A percentile compares a stretch with the other conserved stretches of the same genome.
These are phyloP conservation scores for Mythimna impura DNA, from an alignment of 2,888 invertebrate genomes.

Conservation along the genomic window DNA sequence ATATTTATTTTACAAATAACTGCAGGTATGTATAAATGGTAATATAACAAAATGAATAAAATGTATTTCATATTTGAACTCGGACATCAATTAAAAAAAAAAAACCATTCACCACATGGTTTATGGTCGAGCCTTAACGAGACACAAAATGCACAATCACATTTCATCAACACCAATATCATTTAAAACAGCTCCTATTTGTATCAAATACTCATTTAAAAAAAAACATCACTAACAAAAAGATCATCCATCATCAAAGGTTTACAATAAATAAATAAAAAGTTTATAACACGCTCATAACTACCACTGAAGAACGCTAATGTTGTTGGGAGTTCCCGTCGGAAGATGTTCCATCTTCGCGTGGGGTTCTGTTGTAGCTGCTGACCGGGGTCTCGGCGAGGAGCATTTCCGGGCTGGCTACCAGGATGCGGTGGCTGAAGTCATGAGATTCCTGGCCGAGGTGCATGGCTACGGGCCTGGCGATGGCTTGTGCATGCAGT, in stretches of 20 bases:
- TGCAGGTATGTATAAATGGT: neutral
- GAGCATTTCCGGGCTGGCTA: conserved; percentile 94
- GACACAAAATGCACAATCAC: neutral
- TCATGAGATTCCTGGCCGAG: conserved; percentile 96
- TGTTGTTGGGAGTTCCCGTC: conserved; percentile 78
- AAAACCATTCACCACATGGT: conserved; percentile 29
- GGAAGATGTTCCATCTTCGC: conserved; percentile 79
- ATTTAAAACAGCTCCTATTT: neutral
- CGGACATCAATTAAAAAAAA: neutral
- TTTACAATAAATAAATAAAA: conserved; percentile 56
- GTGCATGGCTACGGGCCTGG: conserved; percentile 94
- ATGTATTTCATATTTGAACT: neutral
- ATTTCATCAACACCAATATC: neutral
- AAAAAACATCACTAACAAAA: conserved; percentile 6
- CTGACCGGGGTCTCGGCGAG: conserved; percentile 77
- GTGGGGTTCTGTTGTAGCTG: conserved; percentile 83
- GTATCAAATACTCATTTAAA: neutral
- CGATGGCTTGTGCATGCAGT: conserved; percentile 95
- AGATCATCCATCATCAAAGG: conserved; percentile 38
- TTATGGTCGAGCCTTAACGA: conserved; percentile 38
- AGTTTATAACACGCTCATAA: conserved; percentile 57
- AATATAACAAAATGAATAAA: neutral
- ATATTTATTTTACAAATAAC: neutral
- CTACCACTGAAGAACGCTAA: conserved; percentile 77
- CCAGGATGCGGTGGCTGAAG: conserved; percentile 97